Percentiles rank a stretch among this genome's conserved stretches.
These are phyloP conservation scores for Oreotrochilus melanogaster DNA, from an alignment of 2,113 vertebrate species.

Conservation along the genomic window DNA sequence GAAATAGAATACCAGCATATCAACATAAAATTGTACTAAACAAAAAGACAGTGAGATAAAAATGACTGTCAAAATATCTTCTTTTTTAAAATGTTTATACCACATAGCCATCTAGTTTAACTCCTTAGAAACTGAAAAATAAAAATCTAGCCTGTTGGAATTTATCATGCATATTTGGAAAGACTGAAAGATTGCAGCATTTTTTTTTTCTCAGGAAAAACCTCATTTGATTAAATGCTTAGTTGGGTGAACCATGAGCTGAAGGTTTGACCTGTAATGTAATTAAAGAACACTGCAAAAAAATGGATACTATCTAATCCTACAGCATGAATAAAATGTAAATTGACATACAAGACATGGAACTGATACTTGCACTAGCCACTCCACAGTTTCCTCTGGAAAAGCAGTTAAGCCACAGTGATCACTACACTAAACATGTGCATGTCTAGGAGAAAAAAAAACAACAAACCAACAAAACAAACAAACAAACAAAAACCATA, in stretches of 20 bases:
- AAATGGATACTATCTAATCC: not conserved
- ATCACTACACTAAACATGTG: not conserved
- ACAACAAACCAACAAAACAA: too few relatives aligned
- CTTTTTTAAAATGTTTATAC: not conserved
- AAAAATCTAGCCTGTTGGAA: not conserved
- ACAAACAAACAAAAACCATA: too few relatives aligned
- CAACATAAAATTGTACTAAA: conserved; percentile 15
- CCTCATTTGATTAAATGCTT: not conserved
- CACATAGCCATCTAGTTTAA: not conserved
- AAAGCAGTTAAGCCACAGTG: not conserved
- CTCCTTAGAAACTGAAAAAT: not conserved
- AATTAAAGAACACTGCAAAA: not conserved
- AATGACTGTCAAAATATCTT: not conserved
- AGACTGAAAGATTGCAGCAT: not conserved
- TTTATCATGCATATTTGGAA: not conserved
- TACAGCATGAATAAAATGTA: not conserved
- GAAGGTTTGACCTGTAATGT: not conserved
- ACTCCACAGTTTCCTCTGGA: not conserved
- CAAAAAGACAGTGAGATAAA: not conserved
- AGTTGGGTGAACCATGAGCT: not conserved
- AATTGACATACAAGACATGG: not conserved
- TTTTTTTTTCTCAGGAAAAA: not conserved
- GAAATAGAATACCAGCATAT: conserved; percentile 5
- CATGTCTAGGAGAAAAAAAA: not conserved
- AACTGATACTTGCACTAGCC: not conserved